Base-by-base conservation (phyloP, 2,113 vertebrate genomes). In the Grammomys surdaster region DNA sequence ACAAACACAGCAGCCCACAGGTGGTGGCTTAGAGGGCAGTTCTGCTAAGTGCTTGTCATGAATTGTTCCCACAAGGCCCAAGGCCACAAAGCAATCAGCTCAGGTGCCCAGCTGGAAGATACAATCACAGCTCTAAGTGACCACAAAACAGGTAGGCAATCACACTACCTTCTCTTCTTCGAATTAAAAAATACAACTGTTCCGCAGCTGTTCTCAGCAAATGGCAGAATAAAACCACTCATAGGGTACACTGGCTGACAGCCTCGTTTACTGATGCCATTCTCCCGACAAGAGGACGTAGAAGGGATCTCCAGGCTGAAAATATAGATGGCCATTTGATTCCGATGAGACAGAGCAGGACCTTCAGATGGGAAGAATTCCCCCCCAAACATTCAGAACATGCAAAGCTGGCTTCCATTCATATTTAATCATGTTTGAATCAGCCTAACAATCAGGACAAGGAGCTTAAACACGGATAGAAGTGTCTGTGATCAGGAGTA, bases 171-270 rank as follows among this genome's bases (percentile, higher is more conserved):
- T 92, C 56, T 73, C 56, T n/a, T 90, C 76, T 81, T 65, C 88
- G 63, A 75, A 90, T 80, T 78, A 40, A 95, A 91, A 48, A 67
- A 92, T 20, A 80, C 31, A 56, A 60, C 58, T 54, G 51, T 56
- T 77, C 19, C 60, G 96, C 40, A 63, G 43, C 90, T 95, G 88
- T 76, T 90, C 56, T 92, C 36, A 46, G 70, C 88, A 96, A 96
- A 90, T 58, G 51, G 76, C 60, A 95, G 91, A 82, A 78, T 26
- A 63, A 28, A 51, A 82, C 58, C 54, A 72, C 58, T 51, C 54
- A 20, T 16, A 92, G 24, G 14, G 19, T 36, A 85, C 9, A 14
- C 13, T 51, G 51, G 40, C 80, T 85, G 70, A 63, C 5, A 65
- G 13, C 75, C 43, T 24, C 48, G 0, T 4, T 26, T 67, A 72